Base-by-base conservation (phyloP, 1,140 invertebrate species). In the Anoplolepis gracilipes region DNA sequence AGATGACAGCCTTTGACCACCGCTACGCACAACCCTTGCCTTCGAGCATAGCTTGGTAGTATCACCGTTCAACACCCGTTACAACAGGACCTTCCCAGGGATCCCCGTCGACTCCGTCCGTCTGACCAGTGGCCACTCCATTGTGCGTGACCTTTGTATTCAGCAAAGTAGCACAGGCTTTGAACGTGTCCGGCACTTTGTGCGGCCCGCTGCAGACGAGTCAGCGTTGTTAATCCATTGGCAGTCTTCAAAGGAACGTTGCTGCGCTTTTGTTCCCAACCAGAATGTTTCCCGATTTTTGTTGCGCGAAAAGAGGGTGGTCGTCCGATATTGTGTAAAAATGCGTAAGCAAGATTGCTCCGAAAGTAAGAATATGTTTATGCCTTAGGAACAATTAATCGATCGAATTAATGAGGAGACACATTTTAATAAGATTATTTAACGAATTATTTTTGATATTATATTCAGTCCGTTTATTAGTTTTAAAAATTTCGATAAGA, bases 1-100 rank as follows among this genome's bases (percentile, higher is more conserved):
- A 72, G 84, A 88, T 88, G 87, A 91, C 90, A 85, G 82, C 78
- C 90, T 91, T 91, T 91, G 90, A 91, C 87, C 88, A 49, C 25
- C 62, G 67, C 46, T 77, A 85, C 88, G 88, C 84, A 73, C 67
- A 70, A 62, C 49, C 73, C 82, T 59, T 70, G 69, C 78, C 77
- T 84, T 87, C 85, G 65, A 65, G 57, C 62, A n/a, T 16, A 28
- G 77, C 57, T 57, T 55, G 84, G 16, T 76, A 73, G 85, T 76
- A 61, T 87, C 85, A 77, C 57, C 65, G 79, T 75, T 46, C 72
- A 82, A 69, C 84, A 77, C 70, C 55, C 30, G 8, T 49, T 75
- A 87, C 42, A 89, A 87, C 88, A 64, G 33, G 19, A 65, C 42
- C 72, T 84, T 87, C 62, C 46, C 65, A 10, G 72, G 57, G 73